These are phyloP conservation scores for Sarcoramphus papa DNA, from an alignment of 2,797 vertebrate genomes.

Conservation along the genomic window DNA sequence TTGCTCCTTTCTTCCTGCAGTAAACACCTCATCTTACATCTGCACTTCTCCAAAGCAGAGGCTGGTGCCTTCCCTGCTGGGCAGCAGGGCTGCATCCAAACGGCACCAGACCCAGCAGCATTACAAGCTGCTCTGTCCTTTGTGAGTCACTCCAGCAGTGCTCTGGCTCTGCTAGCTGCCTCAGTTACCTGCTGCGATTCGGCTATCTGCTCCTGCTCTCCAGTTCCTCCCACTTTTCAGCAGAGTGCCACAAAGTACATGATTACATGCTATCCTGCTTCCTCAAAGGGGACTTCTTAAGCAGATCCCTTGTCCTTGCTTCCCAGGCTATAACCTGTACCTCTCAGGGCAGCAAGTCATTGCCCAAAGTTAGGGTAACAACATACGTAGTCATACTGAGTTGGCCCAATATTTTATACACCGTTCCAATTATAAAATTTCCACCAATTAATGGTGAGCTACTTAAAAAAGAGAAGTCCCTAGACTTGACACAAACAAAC, in stretches of 20 bases:
- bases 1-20: neutral
- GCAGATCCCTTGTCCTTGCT: neutral
- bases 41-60: neutral
- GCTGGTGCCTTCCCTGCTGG: neutral
- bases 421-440: neutral
- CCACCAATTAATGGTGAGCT: neutral
- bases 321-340: neutral
- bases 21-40: neutral
- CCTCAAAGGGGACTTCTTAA: neutral
- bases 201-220: neutral
- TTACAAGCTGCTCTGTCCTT: neutral
- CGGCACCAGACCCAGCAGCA: neutral
- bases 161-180: neutral
- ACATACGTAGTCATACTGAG: neutral
- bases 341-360: neutral
- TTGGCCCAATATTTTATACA: neutral
- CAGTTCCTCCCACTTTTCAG: neutral
- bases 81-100: neutral
- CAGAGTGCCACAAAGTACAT: neutral
- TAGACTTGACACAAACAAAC: neutral
- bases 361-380: neutral
- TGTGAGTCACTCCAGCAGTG: neutral
- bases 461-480: neutral
- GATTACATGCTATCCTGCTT: neutral
- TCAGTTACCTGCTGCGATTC: neutral